Percentiles rank a stretch among this genome's conserved stretches.
These are phyloP conservation scores for Clarias batrachus DNA, from an alignment of 2,113 vertebrate genomes.

Conservation along the genomic window DNA sequence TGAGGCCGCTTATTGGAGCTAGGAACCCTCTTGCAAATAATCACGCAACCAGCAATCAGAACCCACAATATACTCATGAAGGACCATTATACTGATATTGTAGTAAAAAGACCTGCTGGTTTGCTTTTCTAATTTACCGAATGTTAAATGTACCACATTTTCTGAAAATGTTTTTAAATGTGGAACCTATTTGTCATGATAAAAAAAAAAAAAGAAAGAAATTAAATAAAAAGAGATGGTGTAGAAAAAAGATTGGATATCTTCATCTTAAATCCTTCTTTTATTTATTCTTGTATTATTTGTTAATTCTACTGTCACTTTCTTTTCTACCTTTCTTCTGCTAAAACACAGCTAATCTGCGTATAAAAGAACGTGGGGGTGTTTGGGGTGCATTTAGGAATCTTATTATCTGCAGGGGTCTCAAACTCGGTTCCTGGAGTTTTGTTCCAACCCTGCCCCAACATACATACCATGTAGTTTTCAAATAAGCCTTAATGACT, in stretches of 20 bases:
- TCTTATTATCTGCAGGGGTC: no score
- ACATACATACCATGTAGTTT: no score
- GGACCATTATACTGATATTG: neutral
- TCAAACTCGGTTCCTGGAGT: no score
- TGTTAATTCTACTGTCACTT: no score
- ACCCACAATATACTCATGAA: neutral
- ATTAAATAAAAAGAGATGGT: neutral
- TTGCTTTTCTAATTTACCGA: neutral
- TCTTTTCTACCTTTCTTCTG: no score
- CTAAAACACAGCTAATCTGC: no score
- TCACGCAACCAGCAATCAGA: neutral
- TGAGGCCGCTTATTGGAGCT: neutral
- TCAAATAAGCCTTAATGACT: no score
- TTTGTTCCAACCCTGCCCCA: no score
- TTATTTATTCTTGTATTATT: no score
- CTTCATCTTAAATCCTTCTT: no score
- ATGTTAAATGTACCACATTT: neutral
- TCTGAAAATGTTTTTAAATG: neutral
- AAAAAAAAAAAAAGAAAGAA: neutral
- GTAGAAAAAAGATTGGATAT: neutral
- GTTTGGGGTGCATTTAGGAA: neutral
- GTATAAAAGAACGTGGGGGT: no score
- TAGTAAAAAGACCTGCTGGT: neutral
- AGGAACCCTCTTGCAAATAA: no score
- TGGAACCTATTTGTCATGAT: neutral